Conservation (phyloP, 2,888 invertebrate genomes). For the Drosophila pseudotalamancana region DNA sequence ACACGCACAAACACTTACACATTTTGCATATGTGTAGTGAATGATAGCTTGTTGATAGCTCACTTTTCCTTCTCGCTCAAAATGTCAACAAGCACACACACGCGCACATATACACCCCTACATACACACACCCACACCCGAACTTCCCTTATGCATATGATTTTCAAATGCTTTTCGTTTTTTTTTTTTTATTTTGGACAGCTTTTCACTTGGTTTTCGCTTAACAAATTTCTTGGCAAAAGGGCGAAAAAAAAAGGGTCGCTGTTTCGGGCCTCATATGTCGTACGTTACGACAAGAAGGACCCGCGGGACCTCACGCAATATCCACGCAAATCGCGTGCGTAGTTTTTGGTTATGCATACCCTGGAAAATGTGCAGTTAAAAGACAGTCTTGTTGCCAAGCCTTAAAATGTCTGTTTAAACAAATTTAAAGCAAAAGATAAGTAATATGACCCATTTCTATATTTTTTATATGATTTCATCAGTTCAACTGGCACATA, state of each 20-base stretch:
- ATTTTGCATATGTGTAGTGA: constrained; percentile 70
- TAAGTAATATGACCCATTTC: no score
- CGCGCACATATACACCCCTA: neutral
- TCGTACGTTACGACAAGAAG: constrained; percentile 13
- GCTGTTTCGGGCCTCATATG: constrained; percentile 22
- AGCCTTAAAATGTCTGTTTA: neutral
- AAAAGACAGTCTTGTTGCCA: neutral
- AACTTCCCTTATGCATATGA: constrained; percentile 65
- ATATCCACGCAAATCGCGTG: constrained; percentile 60
- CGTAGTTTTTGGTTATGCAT: constrained; percentile 46
- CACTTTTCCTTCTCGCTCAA: constrained; percentile 62
- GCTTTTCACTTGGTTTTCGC: constrained; percentile 72
- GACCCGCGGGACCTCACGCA: constrained; percentile 47
- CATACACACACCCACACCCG: constrained; percentile 7
- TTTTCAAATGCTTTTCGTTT: constrained; percentile 65
- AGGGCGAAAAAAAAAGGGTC: constrained; percentile 63
- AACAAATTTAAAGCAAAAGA: no score
- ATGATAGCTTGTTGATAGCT: constrained; percentile 79
- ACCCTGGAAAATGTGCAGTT: constrained; percentile 17
- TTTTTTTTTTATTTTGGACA: constrained; percentile 46
- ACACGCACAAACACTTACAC: constrained; percentile 34
- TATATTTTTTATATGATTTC: no score
- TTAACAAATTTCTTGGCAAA: constrained; percentile 60
- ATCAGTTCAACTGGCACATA: no score
- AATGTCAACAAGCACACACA: constrained; percentile 67